phyloP scores from a whole-genome alignment of 2,113 vertebrate species.

The Anas platyrhynchos region DNA sequence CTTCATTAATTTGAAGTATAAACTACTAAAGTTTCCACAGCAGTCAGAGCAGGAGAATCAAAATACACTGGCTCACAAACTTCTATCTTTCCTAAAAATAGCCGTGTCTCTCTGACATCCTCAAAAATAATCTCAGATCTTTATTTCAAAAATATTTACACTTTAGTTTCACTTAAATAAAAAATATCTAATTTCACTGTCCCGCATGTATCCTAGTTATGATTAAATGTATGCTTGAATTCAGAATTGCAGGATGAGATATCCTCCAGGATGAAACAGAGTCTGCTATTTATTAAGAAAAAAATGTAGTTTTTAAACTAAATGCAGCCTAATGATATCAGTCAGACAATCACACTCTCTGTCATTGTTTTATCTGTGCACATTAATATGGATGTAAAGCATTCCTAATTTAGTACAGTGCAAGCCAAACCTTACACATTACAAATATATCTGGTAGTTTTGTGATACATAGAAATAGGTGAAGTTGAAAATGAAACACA shows the following conservation, averaged over 20 bases:
- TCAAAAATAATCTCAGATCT: not conserved
- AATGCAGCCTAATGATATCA: not conserved
- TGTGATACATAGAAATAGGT: not conserved
- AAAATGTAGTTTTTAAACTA: not conserved
- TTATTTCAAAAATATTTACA: not conserved
- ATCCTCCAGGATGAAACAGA: not conserved
- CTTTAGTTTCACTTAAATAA: not conserved
- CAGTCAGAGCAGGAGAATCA: not conserved
- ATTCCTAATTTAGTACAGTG: not conserved
- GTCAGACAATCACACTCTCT: not conserved
- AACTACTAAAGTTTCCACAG: not conserved
- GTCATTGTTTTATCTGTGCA: rapidly evolving
- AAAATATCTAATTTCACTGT: not conserved
- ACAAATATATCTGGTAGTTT: not conserved
- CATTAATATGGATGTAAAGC: not conserved
- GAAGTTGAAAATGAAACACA: not conserved
- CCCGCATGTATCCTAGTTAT: not conserved
- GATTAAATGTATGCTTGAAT: not conserved
- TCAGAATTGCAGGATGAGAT: not conserved
- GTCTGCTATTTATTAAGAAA: not conserved
- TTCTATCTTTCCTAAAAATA: not conserved
- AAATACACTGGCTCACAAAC: not conserved
- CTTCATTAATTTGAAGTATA: not conserved
- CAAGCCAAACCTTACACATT: not conserved
- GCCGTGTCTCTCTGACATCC: not conserved